Evolutionary conservation across 2,113 vertebrate genomes (phyloP).

Genomic region (Phalacrocorax aristotelis): DNA sequence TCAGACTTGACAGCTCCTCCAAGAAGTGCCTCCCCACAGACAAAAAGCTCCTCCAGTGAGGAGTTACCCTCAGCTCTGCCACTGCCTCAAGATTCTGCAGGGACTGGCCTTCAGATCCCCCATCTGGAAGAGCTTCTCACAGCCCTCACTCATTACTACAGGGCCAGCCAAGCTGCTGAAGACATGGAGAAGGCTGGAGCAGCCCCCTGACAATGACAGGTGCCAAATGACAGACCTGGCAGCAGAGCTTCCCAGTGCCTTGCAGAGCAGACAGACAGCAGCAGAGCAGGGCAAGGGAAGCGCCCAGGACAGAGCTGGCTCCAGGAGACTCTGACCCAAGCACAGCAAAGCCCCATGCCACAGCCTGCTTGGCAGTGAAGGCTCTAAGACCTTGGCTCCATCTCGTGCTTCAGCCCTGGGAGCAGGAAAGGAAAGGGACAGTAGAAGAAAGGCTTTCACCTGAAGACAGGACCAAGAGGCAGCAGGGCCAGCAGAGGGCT

Average conservation of each 20-base stretch:
- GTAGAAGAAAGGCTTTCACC: not conserved
- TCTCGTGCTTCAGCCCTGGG: too few species aligned
- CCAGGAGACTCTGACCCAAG: not conserved
- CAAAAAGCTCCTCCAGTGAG: rapidly evolving
- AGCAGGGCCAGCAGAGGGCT: not conserved
- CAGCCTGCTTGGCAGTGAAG: not conserved
- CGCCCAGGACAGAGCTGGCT: not conserved
- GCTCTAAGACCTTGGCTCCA: not conserved
- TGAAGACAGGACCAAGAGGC: not conserved
- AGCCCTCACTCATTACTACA: too few species aligned
- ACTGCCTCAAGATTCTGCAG: too few species aligned
- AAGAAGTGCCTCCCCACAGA: not conserved
- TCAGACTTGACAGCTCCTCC: not conserved
- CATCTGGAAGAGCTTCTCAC: too few species aligned
- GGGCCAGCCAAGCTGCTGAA: too few species aligned
- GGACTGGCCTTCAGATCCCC: not conserved
- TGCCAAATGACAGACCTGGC: too few species aligned
- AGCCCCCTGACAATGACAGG: not conserved
- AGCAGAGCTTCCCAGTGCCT: too few species aligned
- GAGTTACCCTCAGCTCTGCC: not conserved
- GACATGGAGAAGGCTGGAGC: not conserved
- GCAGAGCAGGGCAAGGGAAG: too few species aligned
- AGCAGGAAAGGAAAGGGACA: too few species aligned
- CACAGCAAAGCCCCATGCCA: not conserved
- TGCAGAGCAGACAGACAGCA: too few species aligned